Evolutionary conservation across 2,113 vertebrate species (phyloP).

Genomic region (Reinhardtius hippoglossoides): DNA sequence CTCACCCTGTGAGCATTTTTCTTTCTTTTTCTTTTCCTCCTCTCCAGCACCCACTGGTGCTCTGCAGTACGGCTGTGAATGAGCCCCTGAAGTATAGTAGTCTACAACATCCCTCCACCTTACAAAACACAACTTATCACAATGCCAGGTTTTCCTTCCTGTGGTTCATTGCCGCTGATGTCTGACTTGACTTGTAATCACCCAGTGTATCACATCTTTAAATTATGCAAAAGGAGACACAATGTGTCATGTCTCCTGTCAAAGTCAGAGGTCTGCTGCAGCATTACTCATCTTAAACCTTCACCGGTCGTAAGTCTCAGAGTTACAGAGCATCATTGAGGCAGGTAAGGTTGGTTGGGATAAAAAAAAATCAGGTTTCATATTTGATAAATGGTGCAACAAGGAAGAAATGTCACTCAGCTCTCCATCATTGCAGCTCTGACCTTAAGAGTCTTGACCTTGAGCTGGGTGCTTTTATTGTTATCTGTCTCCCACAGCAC

Average conservation of each 20-base stretch:
- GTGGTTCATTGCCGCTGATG: conserved; percentile 1
- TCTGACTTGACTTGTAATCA: conserved; percentile 26
- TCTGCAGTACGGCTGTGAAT: conserved; percentile 52
- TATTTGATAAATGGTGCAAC: background rate
- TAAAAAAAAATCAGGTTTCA: background rate
- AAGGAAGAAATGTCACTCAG: conserved; percentile 2
- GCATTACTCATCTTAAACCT: conserved; percentile 44
- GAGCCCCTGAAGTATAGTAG: conserved; percentile 19
- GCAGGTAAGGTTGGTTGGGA: background rate
- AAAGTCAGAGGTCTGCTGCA: conserved; percentile 23
- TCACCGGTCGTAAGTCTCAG: background rate
- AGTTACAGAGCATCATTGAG: background rate
- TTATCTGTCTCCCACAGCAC: conserved; percentile 20
- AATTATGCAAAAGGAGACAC: conserved; percentile 56
- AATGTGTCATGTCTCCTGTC: conserved; percentile 8
- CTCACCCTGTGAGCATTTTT: conserved; percentile 64
- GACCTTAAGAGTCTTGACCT: conserved; percentile 61
- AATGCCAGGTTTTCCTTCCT: background rate
- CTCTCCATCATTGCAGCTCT: conserved; percentile 32
- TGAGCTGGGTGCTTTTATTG: conserved; percentile 45
- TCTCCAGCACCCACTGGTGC: conserved; percentile 18
- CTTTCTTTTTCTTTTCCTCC: conserved; percentile 12
- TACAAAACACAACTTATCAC: conserved; percentile 36
- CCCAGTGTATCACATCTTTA: conserved; percentile 50
- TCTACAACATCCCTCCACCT: background rate